These are phyloP conservation scores for Struthidea cinerea DNA, from an alignment of 2,113 vertebrate species.

Conservation along the genomic window DNA sequence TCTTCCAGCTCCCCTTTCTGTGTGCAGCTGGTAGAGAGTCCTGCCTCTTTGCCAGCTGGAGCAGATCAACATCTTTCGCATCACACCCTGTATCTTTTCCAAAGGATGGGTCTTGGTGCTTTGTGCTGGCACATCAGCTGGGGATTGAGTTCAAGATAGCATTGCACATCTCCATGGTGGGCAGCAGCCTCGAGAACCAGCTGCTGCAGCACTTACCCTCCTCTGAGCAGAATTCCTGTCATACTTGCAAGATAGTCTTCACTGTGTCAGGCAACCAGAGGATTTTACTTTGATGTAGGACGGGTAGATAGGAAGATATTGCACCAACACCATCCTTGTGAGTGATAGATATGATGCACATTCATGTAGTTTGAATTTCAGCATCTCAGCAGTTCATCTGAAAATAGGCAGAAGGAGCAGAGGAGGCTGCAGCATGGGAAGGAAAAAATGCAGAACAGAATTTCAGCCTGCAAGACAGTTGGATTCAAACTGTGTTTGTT, in stretches of 20 bases:
- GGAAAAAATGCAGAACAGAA: neutral
- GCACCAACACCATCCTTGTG: neutral
- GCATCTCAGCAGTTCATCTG: neutral
- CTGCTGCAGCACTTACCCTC: neutral
- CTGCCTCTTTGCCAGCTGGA: neutral
- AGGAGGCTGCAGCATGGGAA: neutral
- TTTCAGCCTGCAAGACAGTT: neutral
- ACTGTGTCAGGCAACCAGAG: neutral
- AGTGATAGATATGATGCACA: neutral
- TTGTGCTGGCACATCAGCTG: neutral
- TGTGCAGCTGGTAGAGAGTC: neutral
- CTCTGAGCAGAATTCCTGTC: neutral
- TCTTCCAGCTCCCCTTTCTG: neutral
- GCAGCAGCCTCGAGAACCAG: neutral
- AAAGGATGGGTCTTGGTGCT: neutral
- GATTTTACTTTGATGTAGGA: neutral
- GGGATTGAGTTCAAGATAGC: neutral
- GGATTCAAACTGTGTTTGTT: neutral
- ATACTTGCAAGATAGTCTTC: neutral
- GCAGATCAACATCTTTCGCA: neutral
- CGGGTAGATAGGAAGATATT: neutral
- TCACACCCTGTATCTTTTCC: neutral
- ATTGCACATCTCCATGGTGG: neutral
- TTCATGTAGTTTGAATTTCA: conserved; percentile 15
- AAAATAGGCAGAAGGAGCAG: neutral